phyloP scores from a whole-genome alignment of 2,888 invertebrate species.

The Cheilosia impressa region DNA sequence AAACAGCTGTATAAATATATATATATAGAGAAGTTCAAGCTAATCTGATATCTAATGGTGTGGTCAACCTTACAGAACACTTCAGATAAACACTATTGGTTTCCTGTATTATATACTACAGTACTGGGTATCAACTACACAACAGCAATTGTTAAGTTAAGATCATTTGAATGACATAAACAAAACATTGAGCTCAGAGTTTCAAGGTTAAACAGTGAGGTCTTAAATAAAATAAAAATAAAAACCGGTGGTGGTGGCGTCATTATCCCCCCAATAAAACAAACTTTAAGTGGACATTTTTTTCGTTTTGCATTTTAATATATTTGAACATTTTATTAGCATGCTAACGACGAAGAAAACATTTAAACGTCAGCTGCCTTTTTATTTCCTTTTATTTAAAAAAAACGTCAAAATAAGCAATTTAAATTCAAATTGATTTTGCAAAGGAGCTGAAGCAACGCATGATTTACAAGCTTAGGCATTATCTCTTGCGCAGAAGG shows the following conservation, averaged over 20 bases:
- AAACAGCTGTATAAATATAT: slow-evolving; percentile 2
- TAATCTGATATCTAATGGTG: slow-evolving; percentile 29
- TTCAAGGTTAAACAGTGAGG: slow-evolving; percentile 65
- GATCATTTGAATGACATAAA: slow-evolving; percentile 59
- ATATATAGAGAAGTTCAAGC: background rate
- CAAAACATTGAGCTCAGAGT: slow-evolving; percentile 41
- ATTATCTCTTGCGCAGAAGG: too few species aligned
- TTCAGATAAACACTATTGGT: slow-evolving; percentile 34
- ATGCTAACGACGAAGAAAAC: slow-evolving; percentile 10
- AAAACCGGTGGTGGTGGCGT: slow-evolving; percentile 44
- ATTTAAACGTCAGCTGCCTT: background rate
- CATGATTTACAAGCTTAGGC: background rate
- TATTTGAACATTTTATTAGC: slow-evolving; percentile 53
- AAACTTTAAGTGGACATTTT: slow-evolving; percentile 45
- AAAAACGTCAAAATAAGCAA: slow-evolving; percentile 1
- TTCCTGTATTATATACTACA: slow-evolving; percentile 41
- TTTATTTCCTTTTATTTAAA: background rate
- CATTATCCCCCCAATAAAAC: slow-evolving; percentile 30
- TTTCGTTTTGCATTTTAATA: slow-evolving; percentile 10
- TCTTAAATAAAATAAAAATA: slow-evolving; percentile 39
- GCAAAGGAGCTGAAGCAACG: background rate
- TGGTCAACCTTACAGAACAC: slow-evolving; percentile 39
- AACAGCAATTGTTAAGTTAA: slow-evolving; percentile 37
- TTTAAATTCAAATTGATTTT: background rate
- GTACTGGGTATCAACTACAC: slow-evolving; percentile 21